Base-by-base conservation (phyloP, 1,140 invertebrate species). In the Drosophila nigrodunni region DNA sequence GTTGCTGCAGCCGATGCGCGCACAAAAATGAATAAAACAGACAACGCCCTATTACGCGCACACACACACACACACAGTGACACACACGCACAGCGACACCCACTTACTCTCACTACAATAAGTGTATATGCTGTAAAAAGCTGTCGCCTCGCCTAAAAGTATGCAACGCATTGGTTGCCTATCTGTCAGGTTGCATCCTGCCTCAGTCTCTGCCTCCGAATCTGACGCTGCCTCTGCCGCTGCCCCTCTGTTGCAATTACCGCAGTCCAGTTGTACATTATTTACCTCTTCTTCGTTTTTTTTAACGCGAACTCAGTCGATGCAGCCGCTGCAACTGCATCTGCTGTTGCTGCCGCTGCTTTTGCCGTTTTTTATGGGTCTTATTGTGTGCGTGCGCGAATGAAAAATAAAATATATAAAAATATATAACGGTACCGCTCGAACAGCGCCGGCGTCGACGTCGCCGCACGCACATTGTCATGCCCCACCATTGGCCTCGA, bases 371-470 rank as follows among this genome's bases (percentile, higher is more conserved):
- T 89, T 90, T 89, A 90, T 73, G 78, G 69, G 86, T 89, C 77
- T 89, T 89, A 90, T 89, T 89, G 86, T 88, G 89, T 89, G 85
- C 85, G 85, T 89, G 85, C 86, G 86, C 87, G 85, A 89, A 81
- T 89, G 85, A 89, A 89, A 89, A 89, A 89, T 89, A 89, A 89
- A 89, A 89, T 89, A 81, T 86, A 89, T 90, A 90, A 89, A 89
- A 89, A 90, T 90, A 90, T 89, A 90, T 90, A 89, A 71, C 86
- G 81, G 80, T 89, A 86, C 80, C 86, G 86, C 85, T 89, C 83
- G 67, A 80, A 80, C 83, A 80, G 73, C 59, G 73, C 43, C 67
- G 72, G 41, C 62, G 61, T 74, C 61, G 50, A 15, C 55, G 55
- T 15, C 54, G 54, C 47, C n/a, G 46, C 46, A 62, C 50, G 62